Conservation (phyloP, 2,888 invertebrate genomes). For the Phortica okadai region DNA sequence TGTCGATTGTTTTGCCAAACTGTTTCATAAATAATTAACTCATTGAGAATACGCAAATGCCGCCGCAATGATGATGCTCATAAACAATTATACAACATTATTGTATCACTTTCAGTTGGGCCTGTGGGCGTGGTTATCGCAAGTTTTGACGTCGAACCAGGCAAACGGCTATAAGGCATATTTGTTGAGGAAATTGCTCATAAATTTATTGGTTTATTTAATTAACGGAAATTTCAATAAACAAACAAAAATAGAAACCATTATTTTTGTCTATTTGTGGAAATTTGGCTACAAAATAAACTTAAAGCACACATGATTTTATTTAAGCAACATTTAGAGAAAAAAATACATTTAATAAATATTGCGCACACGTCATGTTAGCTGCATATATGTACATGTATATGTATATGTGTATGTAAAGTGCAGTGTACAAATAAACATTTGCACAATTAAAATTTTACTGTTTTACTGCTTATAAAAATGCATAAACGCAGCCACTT, state of each 20-base stretch:
- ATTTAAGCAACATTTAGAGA: too few relatives aligned
- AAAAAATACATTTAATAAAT: not conserved
- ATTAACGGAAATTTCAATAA: too few relatives aligned
- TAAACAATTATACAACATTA: not conserved
- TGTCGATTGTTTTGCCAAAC: not conserved
- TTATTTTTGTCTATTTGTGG: too few relatives aligned
- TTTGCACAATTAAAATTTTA: slow-evolving; percentile 18
- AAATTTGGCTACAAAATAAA: too few relatives aligned
- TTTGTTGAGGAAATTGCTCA: too few relatives aligned
- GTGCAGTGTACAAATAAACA: not conserved
- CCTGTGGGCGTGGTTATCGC: not conserved
- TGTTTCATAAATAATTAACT: slow-evolving; percentile 7
- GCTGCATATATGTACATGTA: not conserved
- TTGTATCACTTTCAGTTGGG: not conserved
- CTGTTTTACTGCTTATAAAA: not conserved
- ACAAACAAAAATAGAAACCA: too few relatives aligned
- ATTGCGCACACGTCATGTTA: not conserved
- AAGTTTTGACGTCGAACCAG: too few relatives aligned
- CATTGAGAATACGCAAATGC: not conserved
- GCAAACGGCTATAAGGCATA: too few relatives aligned
- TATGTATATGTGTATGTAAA: not conserved
- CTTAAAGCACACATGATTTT: too few relatives aligned
- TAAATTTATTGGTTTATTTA: too few relatives aligned
- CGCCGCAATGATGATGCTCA: not conserved
- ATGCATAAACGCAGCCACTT: slow-evolving; percentile 4